Conservation (phyloP, 2,113 vertebrate genomes). For the Oreochromis spilurus region DNA sequence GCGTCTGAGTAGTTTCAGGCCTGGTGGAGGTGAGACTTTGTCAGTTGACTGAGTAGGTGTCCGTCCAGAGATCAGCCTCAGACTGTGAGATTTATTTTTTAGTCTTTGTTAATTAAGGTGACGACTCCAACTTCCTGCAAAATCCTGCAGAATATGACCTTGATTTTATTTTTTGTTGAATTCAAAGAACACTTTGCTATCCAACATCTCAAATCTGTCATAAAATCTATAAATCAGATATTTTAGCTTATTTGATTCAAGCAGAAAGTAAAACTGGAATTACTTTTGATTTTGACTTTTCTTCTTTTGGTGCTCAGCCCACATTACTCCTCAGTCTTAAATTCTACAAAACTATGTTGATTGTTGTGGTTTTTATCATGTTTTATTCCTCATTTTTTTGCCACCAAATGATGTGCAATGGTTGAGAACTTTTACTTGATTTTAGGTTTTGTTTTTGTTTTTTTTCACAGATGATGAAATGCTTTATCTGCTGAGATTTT, state of each 20-base stretch:
- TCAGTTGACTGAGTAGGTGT: background rate
- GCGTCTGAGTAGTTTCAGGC: background rate
- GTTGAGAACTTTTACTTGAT: slow-evolving; percentile 72
- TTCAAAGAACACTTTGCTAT: background rate
- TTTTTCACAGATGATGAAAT: slow-evolving; percentile 48
- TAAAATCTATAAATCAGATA: background rate
- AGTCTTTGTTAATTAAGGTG: background rate
- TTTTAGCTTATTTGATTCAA: background rate
- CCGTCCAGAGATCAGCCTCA: slow-evolving; percentile 3
- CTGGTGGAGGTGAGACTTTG: background rate
- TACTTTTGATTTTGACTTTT: slow-evolving; percentile 26
- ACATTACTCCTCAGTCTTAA: background rate
- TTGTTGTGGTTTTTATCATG: slow-evolving; percentile 32
- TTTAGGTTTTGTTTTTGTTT: slow-evolving; percentile 14
- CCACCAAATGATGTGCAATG: slow-evolving; percentile 73
- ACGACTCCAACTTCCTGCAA: background rate
- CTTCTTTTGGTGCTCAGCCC: slow-evolving; percentile 34
- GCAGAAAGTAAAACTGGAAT: slow-evolving; percentile 6
- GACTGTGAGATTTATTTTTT: background rate
- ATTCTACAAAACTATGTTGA: background rate
- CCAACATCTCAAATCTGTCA: background rate
- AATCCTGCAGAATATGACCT: background rate
- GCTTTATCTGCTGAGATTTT: slow-evolving; percentile 62
- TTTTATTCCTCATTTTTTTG: background rate
- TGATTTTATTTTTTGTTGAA: background rate